Base-by-base conservation (phyloP, 2,113 vertebrate species). In the Hemiprocne comata region DNA sequence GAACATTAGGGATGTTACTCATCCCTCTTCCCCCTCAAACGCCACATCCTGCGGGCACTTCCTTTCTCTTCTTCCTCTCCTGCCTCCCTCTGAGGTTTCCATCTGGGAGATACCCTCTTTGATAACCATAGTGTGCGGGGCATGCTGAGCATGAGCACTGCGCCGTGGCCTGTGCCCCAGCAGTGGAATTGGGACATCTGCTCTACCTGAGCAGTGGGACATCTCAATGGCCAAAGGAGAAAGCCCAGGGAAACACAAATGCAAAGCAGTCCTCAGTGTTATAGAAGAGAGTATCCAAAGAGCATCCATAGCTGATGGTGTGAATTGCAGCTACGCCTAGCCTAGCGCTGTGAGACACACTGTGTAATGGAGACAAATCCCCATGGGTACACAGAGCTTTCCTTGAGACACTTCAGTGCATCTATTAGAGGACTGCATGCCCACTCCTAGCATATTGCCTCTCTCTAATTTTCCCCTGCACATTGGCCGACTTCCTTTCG, bases 211-310 rank as follows among this genome's bases (percentile, higher is more conserved):
- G 33, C 48, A 2, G 9, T 15, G 57, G 25, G 11, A 16, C 34
- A 3, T 18, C 10, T 1, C 33, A 7, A 4, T 5, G 44, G 29
- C 50, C 54, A 1, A 25, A 23, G 72, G 16, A 61, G 69, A n/a
- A 13, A 23, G 33, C 25, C n/a, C 42, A 10, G 11, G 36, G 60
- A 70, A 40, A 36, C 31, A 17, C 13, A 28, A 21, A n/a, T 19
- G 17, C 1, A 2, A 4, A 21, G 20, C 23, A 26, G 18, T 7
- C 4, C 4, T 50, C 17, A 1, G 10, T 38, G 11, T 61, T 46
- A n/a, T 5, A 28, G 48, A 34, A 16, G 38, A 33, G 19, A 12
- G 8, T 15, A 7, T 58, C 42, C 48, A 3, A 23, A 70, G 34
- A 33, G 26, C 12, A 16, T 25, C 70, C 46, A 0, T 4, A 19